Evolutionary conservation across 2,888 invertebrate species (phyloP).

Genomic region (Mythimna impura): DNA sequence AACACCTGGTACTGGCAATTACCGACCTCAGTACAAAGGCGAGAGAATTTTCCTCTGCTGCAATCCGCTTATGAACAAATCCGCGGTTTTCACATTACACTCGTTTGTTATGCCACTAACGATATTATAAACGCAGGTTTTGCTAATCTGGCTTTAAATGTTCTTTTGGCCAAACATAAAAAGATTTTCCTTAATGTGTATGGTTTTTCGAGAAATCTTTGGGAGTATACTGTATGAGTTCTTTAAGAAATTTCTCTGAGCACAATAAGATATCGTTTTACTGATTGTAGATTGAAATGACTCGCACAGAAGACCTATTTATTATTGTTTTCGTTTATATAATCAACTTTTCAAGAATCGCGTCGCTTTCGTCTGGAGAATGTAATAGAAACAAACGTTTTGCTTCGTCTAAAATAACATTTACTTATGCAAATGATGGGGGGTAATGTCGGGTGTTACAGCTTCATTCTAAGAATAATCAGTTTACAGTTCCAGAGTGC

Average conservation of each 20-base stretch:
- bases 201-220: conserved; percentile 4
- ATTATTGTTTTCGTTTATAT: conserved; percentile 41
- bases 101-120: conserved; percentile 74
- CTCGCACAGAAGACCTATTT: conserved; percentile 1
- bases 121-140: conserved; percentile 73
- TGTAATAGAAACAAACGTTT: conserved; percentile 76
- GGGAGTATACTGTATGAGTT: conserved; percentile 8
- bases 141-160: conserved; percentile 66
- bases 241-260: conserved; percentile 6
- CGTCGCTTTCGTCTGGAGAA: conserved; percentile 54
- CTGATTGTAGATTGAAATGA: conserved; percentile 37
- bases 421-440: conserved; percentile 82
- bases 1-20: conserved; percentile 69
- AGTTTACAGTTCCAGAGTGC: conserved; percentile 75
- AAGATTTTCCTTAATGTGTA: conserved; percentile 28
- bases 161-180: conserved; percentile 49
- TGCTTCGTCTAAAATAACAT: conserved; percentile 75
- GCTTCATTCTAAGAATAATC: conserved; percentile 84
- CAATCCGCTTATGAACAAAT: conserved; percentile 74
- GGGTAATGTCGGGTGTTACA: conserved; percentile 81
- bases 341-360: conserved; percentile 59
- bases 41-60: conserved; percentile 67
- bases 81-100: conserved; percentile 76
- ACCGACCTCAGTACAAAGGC: conserved; percentile 69
- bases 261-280: conserved; percentile 20